These are phyloP conservation scores for Plectropomus leopardus DNA, from an alignment of 2,113 vertebrate genomes.

Conservation along the genomic window DNA sequence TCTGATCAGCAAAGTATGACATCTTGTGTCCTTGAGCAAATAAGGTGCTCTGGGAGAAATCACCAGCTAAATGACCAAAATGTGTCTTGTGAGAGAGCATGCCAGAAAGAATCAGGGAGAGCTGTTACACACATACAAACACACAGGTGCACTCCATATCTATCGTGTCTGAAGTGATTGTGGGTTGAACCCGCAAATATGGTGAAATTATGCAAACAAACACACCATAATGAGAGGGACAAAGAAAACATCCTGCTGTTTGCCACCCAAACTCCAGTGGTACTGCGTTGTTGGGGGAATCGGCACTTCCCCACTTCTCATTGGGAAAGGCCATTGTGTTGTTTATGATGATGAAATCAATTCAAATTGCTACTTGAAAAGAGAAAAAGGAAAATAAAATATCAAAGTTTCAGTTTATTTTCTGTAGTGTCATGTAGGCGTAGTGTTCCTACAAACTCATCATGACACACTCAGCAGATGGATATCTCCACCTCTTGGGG, in stretches of 20 bases:
- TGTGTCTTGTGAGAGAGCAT: not conserved
- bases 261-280: constrained; percentile 1
- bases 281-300: not conserved
- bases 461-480: constrained; percentile 3
- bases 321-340: constrained; percentile 13
- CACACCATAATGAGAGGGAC: constrained; percentile 9
- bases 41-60: constrained; percentile 3
- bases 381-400: not conserved
- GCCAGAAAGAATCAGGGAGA: not conserved
- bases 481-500: not conserved
- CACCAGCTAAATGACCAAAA: not conserved
- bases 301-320: not conserved
- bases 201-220: constrained; percentile 43
- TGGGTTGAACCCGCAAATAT: constrained; percentile 6
- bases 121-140: not conserved
- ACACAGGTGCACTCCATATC: not conserved
- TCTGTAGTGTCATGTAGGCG: not conserved
- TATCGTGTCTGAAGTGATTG: not conserved
- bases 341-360: constrained; percentile 16
- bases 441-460: not conserved
- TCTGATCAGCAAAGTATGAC: not conserved
- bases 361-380: not conserved
- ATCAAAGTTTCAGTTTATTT: not conserved
- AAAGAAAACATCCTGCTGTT: constrained; percentile 32
- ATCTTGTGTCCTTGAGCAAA: constrained; percentile 31